phyloP scores from a whole-genome alignment of 2,888 invertebrate species.

The Ochropleura leucogaster region DNA sequence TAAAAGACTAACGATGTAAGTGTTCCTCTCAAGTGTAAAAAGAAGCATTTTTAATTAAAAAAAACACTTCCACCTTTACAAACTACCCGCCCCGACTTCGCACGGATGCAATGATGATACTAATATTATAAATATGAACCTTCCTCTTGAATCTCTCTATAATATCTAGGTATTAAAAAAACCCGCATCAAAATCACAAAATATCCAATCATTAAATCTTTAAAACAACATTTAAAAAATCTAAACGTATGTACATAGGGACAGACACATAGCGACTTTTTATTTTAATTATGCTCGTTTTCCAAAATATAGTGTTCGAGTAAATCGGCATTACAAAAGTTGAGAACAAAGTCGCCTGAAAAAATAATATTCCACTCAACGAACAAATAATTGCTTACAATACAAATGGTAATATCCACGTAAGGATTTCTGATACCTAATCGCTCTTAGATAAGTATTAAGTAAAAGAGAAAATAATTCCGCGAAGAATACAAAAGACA shows the following conservation, averaged over 20 bases:
- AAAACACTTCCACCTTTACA: background rate
- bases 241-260: too few species aligned
- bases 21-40: background rate
- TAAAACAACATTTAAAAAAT: too few species aligned
- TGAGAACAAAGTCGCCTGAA: too few species aligned
- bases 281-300: background rate
- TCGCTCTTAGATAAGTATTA: background rate
- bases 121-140: too few species aligned
- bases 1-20: background rate
- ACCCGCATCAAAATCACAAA: too few species aligned
- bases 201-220: too few species aligned
- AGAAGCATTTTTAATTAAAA: background rate
- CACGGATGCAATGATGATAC: too few species aligned
- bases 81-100: too few species aligned
- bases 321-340: too few species aligned
- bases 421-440: background rate
- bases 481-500: conserved; percentile 24
- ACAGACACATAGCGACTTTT: too few species aligned
- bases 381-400: background rate
- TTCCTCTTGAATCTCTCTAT: too few species aligned
- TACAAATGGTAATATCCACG: background rate
- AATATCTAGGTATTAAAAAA: too few species aligned
- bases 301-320: background rate
- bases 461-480: conserved; percentile 15
- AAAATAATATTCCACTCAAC: background rate